Evolutionary conservation across 1,140 invertebrate species (phyloP), one percentile per base, ranked within the genome.

Genomic region (Drosophila dunni): DNA sequence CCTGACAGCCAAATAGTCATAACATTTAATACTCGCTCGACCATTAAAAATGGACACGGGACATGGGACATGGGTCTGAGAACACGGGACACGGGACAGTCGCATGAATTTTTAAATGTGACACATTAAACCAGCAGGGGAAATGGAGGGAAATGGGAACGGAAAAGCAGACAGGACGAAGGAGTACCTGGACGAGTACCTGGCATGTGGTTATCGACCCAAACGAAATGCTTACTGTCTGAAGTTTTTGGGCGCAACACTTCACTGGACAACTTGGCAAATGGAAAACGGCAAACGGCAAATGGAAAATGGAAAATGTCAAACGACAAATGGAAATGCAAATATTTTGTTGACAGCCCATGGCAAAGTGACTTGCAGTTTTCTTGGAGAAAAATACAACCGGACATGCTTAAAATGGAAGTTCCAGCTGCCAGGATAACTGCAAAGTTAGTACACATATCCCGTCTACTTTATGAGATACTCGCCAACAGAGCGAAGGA

Each of bases 271-370:
- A 36, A 50, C 60, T 56, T 70, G 51, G 51, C 61, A 20, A 56
- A 56, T 38, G 34, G 51, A 8, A 54, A 13, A 54, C n/a, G 13
- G 6, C 48, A 51, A 33, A 11, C 11, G 58, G 42, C 29, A 34
- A 46, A 38, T 53, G 45, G 45, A 20, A 29, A 34, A 33, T 15
- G 17, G 24, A 29, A 48, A 48, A 48, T 10, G 20, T 17, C 15
- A 48, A 48, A 9, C 42, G 78, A 77, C 60, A 78, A 80, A 67
- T 82, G 77, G 73, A 88, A 88, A 88, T 88, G 83, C 79, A 88
- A 88, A 88, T 88, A 88, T 88, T 79, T 83, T 82, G 79, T 82
- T 79, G 83, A 88, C 83, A 88, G 79, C 63, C 75, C 62, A 67
- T 73, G 53, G 58, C 66, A 74, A 73, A 79, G 84, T 89, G 83